Base-by-base conservation (phyloP, 2,113 vertebrate species). In the Oreochromis tanganicae region DNA sequence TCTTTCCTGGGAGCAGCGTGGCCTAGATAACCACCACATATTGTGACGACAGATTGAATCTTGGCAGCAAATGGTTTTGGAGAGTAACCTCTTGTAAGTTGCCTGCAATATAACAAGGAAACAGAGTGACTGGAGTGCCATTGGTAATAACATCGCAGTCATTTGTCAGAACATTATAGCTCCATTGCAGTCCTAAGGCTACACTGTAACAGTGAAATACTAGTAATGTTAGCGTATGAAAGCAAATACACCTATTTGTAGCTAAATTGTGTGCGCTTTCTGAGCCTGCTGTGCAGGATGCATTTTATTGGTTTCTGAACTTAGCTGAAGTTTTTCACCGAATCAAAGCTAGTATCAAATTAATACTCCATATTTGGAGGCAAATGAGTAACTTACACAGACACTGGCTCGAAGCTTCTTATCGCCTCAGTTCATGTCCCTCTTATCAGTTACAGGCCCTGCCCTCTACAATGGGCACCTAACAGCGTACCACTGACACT, bases 231-330 rank as follows among this genome's bases (percentile, higher is more conserved):
- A 71, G 85, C 24, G 17, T 82, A 91, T 88, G 87, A 80, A 87
- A 92, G 87, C 85, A 73, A 85, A 73, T 29, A 87, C 85, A 85
- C 19, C 86, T 87, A 84, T 93, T 85, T 91, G 92, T 86, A 75
- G 80, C 85, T 90, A 90, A 94, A 92, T 89, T 87, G 84, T 59
- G 32, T 75, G 41, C 46, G 34, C 87, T 94, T 89, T 90, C 80
- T 71, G 63, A 91, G 87, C 86, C 36, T 82, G 27, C 85, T 85
- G 82, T 82, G 80, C n/a, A 54, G 79, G 59, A 21, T 84, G 85
- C 94, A 86, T 93, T 95, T 94, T 93, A 95, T 94, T 94, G 86
- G 93, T 89, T 91, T 89, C 80, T 93, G 92, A 96, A 94, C 93
- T 95, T 95, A 61, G 59, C 9, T 36, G 10, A 79, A 52, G 52